Base-by-base conservation (phyloP, 2,113 vertebrate species). In the Ochotona princeps region DNA sequence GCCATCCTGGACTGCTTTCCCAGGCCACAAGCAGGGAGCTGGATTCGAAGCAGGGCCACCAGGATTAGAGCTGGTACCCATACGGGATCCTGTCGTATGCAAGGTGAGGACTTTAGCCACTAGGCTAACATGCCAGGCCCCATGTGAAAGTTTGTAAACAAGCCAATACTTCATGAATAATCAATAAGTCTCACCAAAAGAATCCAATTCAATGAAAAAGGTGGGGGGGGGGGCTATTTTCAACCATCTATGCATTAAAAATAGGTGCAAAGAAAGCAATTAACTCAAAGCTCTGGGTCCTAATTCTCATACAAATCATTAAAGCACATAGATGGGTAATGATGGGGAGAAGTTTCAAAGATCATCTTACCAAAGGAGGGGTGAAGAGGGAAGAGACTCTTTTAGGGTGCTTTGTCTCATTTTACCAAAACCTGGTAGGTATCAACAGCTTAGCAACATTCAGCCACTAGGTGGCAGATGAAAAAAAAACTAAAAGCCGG, bases 391-490 rank as follows among this genome's bases (percentile, higher is more conserved):
- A 10, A 35, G 60, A 63, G 8, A 28, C 23, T 67, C 57, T 83
- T 86, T 75, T 81, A n/a, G 66, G 47, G 25, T 32, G 63, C 14
- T 70, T 35, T 51, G 35, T 28, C 44, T 65, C n/a, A 30, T 74
- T 89, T 28, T 89, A 49, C 9, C 65, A 83, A 49, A 91, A 85
- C 13, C 79, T 86, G 38, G 35, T 13, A 93, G 38, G 28, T 57
- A 67, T 67, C 15, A 15, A 82, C 0, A 79, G 38, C 30, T 89
- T 1, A 63, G 70, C 44, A 94, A 75, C 61, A 88, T 54, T 94
- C 74, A 88, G 70, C 90, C 96, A 97, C 89, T 90, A 94, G 92
- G 54, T 93, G 82, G 92, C 95, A 90, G 65, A 65, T 69, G 18
- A 66, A 66, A 63, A 60, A 82, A 67, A 21, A 66, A 72, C 60